A percentile compares a stretch with the other conserved stretches of the same genome.
These are phyloP conservation scores for Nothoprocta perdicaria DNA, from an alignment of 2,113 vertebrate species.

Conservation along the genomic window DNA sequence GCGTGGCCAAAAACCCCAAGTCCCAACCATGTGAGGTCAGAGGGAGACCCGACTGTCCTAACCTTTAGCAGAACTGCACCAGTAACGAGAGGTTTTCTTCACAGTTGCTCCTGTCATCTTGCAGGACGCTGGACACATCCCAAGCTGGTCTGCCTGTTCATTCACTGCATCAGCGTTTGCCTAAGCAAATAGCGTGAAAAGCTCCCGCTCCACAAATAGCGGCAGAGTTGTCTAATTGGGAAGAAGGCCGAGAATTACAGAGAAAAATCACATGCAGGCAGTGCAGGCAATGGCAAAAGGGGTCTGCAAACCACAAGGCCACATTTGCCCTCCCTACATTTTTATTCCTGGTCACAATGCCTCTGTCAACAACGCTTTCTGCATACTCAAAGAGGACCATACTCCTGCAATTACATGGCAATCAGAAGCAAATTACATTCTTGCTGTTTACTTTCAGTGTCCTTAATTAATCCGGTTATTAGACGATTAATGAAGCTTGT, in stretches of 20 bases:
- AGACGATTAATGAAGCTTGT: conserved; percentile 83
- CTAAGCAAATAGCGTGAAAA: conserved; percentile 22
- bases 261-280: background rate
- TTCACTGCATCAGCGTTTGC: conserved; percentile 13
- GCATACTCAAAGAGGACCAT: conserved; percentile 74
- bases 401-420: conserved; percentile 78
- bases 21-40: too few relatives aligned
- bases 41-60: background rate
- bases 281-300: background rate
- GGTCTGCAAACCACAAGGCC: background rate
- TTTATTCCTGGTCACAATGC: conserved; percentile 3
- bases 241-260: background rate
- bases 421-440: conserved; percentile 83
- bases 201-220: conserved; percentile 12
- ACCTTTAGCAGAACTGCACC: background rate
- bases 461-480: conserved; percentile 86
- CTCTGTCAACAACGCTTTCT: conserved; percentile 49
- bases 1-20: background rate
- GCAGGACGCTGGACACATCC: background rate
- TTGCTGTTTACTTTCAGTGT: conserved; percentile 82
- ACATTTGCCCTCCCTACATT: conserved; percentile 9
- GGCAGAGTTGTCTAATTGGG: conserved; percentile 22
- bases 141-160: background rate
- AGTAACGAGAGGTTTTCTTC: background rate
- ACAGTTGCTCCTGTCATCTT: background rate